Conservation (phyloP, 2,797 vertebrate genomes). For the Numenius phaeopus region DNA sequence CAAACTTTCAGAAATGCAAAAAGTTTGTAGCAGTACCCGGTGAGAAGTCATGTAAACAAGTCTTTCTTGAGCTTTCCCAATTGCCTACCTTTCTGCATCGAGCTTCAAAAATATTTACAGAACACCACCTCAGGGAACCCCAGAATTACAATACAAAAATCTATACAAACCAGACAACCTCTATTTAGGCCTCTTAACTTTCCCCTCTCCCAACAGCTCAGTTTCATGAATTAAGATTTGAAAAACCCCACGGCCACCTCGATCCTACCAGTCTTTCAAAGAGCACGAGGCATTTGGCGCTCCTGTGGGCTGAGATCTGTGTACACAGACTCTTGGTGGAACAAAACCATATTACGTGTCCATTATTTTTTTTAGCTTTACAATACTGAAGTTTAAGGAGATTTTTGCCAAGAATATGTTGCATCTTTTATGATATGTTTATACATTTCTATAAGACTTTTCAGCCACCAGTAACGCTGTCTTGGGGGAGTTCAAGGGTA, state of each 20-base stretch:
- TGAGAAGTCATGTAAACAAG: neutral
- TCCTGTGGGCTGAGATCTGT: neutral
- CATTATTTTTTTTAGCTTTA: neutral
- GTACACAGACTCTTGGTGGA: neutral
- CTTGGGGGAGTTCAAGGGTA: neutral
- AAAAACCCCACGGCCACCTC: neutral
- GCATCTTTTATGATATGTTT: neutral
- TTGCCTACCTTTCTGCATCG: neutral
- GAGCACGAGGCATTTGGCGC: neutral
- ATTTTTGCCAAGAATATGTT: neutral
- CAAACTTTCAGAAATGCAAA: neutral
- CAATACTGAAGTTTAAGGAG: neutral
- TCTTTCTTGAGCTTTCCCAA: neutral
- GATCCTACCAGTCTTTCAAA: neutral
- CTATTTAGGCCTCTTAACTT: neutral
- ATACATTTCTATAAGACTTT: neutral
- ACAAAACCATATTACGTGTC: accelerated
- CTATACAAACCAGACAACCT: neutral
- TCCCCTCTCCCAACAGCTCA: neutral
- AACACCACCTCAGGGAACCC: neutral
- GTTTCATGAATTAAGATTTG: neutral
- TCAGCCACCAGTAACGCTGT: neutral
- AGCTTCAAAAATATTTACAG: neutral
- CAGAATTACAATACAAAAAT: neutral
- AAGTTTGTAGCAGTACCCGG: neutral